A percentile compares a stretch with the other conserved stretches of the same genome.
phyloP scores from a whole-genome alignment of 2,113 vertebrate genomes.

The Parus major region DNA sequence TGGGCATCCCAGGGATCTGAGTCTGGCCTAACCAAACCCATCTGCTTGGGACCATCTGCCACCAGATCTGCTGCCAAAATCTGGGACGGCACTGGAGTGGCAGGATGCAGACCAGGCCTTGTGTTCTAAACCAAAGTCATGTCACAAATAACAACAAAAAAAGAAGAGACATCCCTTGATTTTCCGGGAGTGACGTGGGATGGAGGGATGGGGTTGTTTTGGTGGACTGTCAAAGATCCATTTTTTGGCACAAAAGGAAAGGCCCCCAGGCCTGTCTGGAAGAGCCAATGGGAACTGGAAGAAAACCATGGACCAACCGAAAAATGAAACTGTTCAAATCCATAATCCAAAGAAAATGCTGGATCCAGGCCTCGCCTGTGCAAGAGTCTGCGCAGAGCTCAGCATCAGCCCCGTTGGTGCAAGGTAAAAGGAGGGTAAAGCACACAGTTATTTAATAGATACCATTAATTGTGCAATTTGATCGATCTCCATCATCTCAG shows the following conservation, averaged over 20 bases:
- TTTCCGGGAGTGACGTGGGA: neutral
- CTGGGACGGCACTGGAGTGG: neutral
- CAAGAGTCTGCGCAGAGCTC: neutral
- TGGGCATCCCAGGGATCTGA: neutral
- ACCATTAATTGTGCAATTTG: neutral
- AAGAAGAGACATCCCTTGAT: neutral
- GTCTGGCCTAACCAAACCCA: neutral
- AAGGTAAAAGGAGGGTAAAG: neutral
- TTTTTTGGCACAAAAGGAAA: neutral
- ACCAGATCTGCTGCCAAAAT: neutral
- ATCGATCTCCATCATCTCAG: neutral
- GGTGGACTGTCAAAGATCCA: neutral
- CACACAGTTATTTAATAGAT: neutral
- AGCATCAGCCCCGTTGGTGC: fast-evolving
- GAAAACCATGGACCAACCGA: neutral
- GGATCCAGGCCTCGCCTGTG: neutral
- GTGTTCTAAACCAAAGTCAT: neutral
- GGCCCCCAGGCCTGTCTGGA: neutral
- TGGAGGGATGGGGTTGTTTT: neutral
- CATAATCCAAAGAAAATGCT: neutral
- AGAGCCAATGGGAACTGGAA: neutral
- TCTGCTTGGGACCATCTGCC: neutral
- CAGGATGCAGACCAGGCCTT: neutral
- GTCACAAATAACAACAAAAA: neutral
- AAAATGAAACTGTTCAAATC: neutral